A percentile compares a stretch with the other conserved stretches of the same genome.
These are phyloP conservation scores for Fopius arisanus DNA, from an alignment of 1,140 invertebrate genomes.

Conservation along the genomic window DNA sequence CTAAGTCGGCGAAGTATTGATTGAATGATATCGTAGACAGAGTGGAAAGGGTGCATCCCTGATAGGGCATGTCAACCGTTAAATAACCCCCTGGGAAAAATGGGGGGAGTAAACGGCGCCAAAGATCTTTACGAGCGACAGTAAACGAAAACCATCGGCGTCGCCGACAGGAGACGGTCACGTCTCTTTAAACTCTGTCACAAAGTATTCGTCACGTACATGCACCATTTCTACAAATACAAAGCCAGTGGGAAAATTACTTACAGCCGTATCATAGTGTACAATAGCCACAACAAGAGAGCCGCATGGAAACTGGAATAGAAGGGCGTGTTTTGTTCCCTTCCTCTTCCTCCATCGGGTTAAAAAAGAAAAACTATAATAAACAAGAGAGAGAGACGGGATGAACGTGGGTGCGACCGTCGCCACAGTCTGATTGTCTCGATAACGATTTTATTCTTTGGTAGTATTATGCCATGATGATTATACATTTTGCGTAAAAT, in stretches of 20 bases:
- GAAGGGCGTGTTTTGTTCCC: not conserved
- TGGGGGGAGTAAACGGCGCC: constrained; percentile 22
- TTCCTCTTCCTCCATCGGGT: not conserved
- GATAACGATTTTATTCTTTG: constrained; percentile 33
- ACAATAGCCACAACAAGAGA: not conserved
- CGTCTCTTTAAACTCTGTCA: constrained; percentile 24
- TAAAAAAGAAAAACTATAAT: not conserved
- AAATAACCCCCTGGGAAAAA: not conserved
- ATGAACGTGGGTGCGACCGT: constrained; percentile 27
- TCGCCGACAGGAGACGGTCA: constrained; percentile 16
- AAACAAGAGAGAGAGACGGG: not conserved
- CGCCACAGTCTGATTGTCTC: constrained; percentile 34
- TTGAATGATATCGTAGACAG: not conserved
- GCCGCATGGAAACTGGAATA: not conserved
- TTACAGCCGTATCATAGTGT: not conserved
- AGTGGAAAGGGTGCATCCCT: not conserved
- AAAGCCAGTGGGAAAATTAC: not conserved
- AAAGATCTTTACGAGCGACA: constrained; percentile 27
- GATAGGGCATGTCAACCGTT: not conserved
- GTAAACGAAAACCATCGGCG: constrained; percentile 26
- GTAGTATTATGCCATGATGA: not conserved
- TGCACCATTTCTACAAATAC: not conserved
- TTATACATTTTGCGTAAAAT: not conserved
- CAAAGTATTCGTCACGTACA: constrained; percentile 14
- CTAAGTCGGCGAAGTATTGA: not conserved